A percentile compares a stretch with the other conserved stretches of the same genome.
These are phyloP conservation scores for Napeogenes sylphis DNA, from an alignment of 2,888 invertebrate species.

Conservation along the genomic window DNA sequence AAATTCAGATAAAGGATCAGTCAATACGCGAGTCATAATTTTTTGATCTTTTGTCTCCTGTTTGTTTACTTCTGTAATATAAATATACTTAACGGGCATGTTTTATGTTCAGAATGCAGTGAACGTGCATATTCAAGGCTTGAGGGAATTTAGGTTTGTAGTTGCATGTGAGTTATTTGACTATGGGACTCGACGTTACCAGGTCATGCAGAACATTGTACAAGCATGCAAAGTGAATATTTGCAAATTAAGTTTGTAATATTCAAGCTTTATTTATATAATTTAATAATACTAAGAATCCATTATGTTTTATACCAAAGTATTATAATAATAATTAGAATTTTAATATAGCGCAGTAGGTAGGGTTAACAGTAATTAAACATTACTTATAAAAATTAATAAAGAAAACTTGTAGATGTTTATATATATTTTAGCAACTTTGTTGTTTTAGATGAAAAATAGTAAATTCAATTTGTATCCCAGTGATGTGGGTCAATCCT, in stretches of 20 bases:
- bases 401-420: no score
- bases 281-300: no score
- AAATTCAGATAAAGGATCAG: constrained; percentile 22
- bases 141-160: constrained; percentile 27
- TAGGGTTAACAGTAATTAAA: no score
- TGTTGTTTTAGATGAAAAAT: constrained; percentile 15
- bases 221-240: constrained; percentile 15
- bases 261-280: neutral
- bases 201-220: constrained; percentile 25
- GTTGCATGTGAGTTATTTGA: constrained; percentile 26
- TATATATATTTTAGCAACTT: constrained; percentile 1
- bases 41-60: constrained; percentile 27
- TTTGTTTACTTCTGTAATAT: constrained; percentile 22
- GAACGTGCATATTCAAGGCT: constrained; percentile 28
- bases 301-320: no score
- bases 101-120: constrained; percentile 27
- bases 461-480: constrained; percentile 45
- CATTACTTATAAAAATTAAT: no score
- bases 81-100: constrained; percentile 23
- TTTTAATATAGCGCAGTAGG: no score
- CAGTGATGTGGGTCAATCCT: constrained; percentile 55
- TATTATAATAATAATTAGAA: no score
- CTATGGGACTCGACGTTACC: constrained; percentile 28
- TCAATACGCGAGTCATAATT: constrained; percentile 21
- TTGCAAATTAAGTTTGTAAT: constrained; percentile 10